These are phyloP conservation scores for Tympanuchus pallidicinctus DNA, from an alignment of 2,113 vertebrate genomes.

Conservation along the genomic window DNA sequence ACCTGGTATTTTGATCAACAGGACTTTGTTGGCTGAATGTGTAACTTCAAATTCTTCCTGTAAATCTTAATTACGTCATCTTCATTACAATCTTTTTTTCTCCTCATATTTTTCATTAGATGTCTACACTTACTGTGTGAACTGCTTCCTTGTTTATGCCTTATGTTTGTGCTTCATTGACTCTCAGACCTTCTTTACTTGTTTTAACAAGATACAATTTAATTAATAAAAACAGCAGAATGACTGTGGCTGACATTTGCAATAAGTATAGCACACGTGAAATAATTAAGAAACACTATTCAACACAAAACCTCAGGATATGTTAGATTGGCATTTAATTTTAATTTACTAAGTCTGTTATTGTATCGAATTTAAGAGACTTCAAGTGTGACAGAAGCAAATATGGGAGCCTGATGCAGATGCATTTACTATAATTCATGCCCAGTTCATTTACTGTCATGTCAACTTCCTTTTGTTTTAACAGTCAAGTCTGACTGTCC, in stretches of 20 bases:
- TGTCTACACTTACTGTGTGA: conserved; percentile 20
- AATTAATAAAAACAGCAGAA: conserved; percentile 34
- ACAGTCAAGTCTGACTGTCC: neutral
- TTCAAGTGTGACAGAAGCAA: neutral
- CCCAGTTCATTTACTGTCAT: neutral
- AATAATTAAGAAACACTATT: conserved; percentile 28
- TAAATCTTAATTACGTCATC: neutral
- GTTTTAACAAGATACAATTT: neutral
- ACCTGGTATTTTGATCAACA: neutral
- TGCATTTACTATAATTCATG: neutral
- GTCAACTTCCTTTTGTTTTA: neutral
- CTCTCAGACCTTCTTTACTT: neutral
- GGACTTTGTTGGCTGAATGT: neutral
- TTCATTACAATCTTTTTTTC: neutral
- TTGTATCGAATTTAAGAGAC: conserved; percentile 17
- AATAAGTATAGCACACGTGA: conserved; percentile 21
- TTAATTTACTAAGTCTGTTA: conserved; percentile 48
- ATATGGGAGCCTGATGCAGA: conserved; percentile 18
- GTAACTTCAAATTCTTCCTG: conserved; percentile 11
- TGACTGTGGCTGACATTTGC: conserved; percentile 10
- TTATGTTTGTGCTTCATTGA: conserved; percentile 17
- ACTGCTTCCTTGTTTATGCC: neutral
- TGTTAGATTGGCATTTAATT: conserved; percentile 64
- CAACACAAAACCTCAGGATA: conserved; percentile 37
- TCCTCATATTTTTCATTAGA: neutral